phyloP scores from a whole-genome alignment of 2,113 vertebrate species.

The Tachysurus fulvidraco region DNA sequence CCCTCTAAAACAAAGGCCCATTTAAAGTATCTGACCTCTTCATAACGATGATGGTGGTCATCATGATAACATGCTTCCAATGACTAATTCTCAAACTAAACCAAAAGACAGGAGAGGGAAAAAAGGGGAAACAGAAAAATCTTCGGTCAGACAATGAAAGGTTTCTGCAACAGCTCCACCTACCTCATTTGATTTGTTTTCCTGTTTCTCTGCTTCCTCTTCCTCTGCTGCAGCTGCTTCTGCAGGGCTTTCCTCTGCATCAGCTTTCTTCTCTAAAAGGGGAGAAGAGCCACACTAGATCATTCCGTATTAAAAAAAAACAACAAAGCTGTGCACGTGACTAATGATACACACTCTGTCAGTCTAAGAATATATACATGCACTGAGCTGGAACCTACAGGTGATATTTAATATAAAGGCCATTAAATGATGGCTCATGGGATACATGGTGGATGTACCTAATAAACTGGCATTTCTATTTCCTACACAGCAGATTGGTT shows the following conservation, averaged over 20 bases:
- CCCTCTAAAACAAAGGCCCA: background rate
- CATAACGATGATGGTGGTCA: background rate
- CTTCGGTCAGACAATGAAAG: background rate
- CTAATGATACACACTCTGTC: too few relatives aligned
- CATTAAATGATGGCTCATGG: background rate
- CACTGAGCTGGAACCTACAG: background rate
- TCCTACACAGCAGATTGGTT: background rate
- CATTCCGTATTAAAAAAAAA: background rate
- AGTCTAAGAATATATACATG: too few relatives aligned
- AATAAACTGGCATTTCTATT: background rate
- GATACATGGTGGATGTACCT: background rate
- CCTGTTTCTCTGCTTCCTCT: conserved; percentile 50
- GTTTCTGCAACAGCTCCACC: conserved; percentile 15
- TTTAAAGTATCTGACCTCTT: background rate
- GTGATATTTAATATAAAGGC: background rate
- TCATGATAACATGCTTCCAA: background rate
- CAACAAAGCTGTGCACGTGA: background rate
- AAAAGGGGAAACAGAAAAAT: background rate
- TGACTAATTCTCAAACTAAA: background rate
- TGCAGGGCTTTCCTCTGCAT: conserved; percentile 14
- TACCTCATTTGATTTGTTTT: conserved; percentile 59
- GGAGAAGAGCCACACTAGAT: background rate
- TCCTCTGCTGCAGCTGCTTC: conserved; percentile 56
- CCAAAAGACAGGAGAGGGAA: background rate
- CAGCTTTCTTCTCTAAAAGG: conserved; percentile 16